A percentile compares a stretch with the other conserved stretches of the same genome.
These are phyloP conservation scores for Canis aureus DNA, from an alignment of 2,113 vertebrate species.

Conservation along the genomic window DNA sequence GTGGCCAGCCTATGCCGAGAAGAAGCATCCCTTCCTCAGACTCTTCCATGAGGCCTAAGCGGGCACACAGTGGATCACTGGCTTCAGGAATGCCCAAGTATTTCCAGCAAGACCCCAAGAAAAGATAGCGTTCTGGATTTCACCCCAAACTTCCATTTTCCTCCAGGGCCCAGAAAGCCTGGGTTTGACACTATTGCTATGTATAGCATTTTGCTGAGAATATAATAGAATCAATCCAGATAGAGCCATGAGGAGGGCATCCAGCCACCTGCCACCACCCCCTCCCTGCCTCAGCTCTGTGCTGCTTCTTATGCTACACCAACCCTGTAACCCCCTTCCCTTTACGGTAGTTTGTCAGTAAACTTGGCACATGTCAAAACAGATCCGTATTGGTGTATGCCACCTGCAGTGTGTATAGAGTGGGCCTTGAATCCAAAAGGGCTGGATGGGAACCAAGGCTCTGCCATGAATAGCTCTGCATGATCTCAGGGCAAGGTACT, in stretches of 20 bases:
- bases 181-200: background rate
- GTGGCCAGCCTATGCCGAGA: background rate
- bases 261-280: background rate
- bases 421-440: background rate
- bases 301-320: background rate
- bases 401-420: background rate
- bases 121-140: background rate
- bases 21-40: background rate
- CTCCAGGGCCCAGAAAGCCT: background rate
- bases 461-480: background rate
- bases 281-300: background rate
- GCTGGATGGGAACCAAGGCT: background rate
- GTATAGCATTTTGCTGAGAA: background rate
- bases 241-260: background rate
- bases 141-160: background rate
- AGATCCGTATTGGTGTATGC: background rate
- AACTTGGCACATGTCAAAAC: background rate
- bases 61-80: background rate
- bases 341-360: background rate
- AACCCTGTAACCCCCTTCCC: background rate
- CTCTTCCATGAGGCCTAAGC: background rate
- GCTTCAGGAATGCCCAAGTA: background rate
- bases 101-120: background rate
- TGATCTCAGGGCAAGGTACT: background rate
- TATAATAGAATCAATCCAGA: background rate